Percentiles rank a stretch among this genome's conserved stretches.
These are phyloP conservation scores for Pituophis catenifer DNA, from an alignment of 2,113 vertebrate genomes.

Conservation along the genomic window DNA sequence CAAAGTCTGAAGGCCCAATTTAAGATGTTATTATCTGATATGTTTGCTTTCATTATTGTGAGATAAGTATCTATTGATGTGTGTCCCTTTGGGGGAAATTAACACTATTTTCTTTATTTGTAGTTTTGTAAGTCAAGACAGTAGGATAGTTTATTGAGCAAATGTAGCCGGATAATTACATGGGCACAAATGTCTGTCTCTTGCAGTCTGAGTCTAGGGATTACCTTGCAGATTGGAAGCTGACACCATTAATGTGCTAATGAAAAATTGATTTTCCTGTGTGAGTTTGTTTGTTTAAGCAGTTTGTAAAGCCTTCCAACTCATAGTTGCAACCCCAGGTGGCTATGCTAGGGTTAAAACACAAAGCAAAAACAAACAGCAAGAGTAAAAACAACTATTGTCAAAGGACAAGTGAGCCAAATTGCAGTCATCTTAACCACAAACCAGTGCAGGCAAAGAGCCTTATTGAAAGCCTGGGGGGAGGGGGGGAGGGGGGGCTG, in stretches of 20 bases:
- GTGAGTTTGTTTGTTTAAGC: conserved; percentile 30
- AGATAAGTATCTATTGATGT: conserved; percentile 9
- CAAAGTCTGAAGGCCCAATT: background rate
- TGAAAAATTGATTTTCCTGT: conserved; percentile 57
- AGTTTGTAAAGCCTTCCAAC: background rate
- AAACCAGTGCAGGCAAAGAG: background rate
- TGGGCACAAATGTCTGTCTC: conserved; percentile 54
- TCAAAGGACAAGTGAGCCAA: background rate
- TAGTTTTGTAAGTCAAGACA: conserved; percentile 38
- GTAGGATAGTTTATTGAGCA: conserved; percentile 48
- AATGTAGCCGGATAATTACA: conserved; percentile 38
- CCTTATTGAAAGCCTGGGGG: background rate
- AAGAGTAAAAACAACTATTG: background rate
- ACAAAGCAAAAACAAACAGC: background rate
- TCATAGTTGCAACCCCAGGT: background rate
- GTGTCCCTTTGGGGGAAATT: conserved; percentile 22
- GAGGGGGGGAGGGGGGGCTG: background rate
- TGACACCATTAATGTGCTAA: conserved; percentile 48
- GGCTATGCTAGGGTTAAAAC: background rate
- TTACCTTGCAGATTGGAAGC: conserved; percentile 47
- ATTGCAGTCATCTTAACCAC: background rate
- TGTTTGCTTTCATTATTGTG: conserved; percentile 10
- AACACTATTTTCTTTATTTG: conserved; percentile 37
- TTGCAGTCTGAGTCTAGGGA: conserved; percentile 40
- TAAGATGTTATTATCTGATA: background rate